phyloP scores from a whole-genome alignment of 1,140 invertebrate species.

The Tetramorium alpestre region DNA sequence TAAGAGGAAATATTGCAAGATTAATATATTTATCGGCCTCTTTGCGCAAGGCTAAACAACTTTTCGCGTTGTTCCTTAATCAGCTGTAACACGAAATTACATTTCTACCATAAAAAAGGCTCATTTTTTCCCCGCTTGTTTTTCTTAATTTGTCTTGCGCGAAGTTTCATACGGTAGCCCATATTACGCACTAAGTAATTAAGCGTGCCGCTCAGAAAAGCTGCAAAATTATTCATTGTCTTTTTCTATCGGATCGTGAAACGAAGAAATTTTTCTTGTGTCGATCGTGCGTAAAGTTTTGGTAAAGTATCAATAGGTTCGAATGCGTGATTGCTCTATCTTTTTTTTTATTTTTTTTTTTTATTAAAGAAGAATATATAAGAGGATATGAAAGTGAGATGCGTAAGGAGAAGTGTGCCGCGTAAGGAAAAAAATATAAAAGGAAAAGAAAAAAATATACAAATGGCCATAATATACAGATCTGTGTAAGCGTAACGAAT shows the following conservation, averaged over 20 bases:
- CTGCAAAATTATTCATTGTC: conserved; percentile 14
- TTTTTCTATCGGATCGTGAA: not conserved
- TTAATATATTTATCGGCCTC: conserved; percentile 51
- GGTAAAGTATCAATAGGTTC: not conserved
- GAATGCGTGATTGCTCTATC: not conserved
- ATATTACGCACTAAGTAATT: conserved; percentile 33
- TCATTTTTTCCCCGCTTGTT: not conserved
- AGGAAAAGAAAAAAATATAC: conserved; percentile 50
- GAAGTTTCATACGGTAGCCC: conserved; percentile 11
- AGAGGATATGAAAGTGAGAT: not conserved
- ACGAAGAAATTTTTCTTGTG: not conserved
- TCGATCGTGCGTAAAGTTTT: conserved; percentile 31
- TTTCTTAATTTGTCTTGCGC: conserved; percentile 33
- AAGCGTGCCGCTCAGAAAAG: not conserved
- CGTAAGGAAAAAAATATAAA: not conserved
- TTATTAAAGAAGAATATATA: conserved; percentile 23
- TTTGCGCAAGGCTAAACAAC: conserved; percentile 48
- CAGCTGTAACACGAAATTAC: not conserved
- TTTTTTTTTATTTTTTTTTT: conserved; percentile 1
- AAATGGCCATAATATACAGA: conserved; percentile 80
- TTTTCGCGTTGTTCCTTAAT: conserved; percentile 30
- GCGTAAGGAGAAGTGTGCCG: not conserved
- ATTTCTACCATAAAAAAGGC: not conserved
- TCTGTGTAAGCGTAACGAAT: conserved; percentile 67
- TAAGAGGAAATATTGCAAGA: conserved; percentile 41